A percentile compares a stretch with the other conserved stretches of the same genome.
These are phyloP conservation scores for Bombycilla garrulus DNA, from an alignment of 2,113 vertebrate genomes.

Conservation along the genomic window DNA sequence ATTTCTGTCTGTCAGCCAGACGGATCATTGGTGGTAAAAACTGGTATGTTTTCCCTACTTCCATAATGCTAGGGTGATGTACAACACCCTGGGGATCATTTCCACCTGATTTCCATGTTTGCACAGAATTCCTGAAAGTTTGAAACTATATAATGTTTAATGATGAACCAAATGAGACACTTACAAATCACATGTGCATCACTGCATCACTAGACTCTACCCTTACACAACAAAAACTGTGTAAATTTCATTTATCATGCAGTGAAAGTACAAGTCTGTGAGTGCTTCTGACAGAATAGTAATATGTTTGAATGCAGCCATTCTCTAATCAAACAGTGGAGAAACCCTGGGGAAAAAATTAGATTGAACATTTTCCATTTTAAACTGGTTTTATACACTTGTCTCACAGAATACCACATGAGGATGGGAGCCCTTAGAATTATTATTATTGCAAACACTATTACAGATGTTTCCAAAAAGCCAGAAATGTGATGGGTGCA, in stretches of 20 bases:
- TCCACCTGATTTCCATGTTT: not conserved
- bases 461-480: slow-evolving; percentile 4
- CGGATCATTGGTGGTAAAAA: not conserved
- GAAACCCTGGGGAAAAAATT: slow-evolving; percentile 26
- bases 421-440: not conserved
- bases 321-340: slow-evolving; percentile 50
- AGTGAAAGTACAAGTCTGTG: slow-evolving; percentile 19
- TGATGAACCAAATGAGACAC: slow-evolving; percentile 5
- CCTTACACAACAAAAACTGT: not conserved
- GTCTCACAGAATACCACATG: not conserved
- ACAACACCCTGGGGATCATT: not conserved
- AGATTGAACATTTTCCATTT: slow-evolving; percentile 43
- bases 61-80: not conserved
- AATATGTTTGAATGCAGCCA: slow-evolving; percentile 18
- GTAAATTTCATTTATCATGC: slow-evolving; percentile 48
- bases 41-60: not conserved
- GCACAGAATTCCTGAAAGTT: not conserved
- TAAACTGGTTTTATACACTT: slow-evolving; percentile 32
- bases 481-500: not conserved
- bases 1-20: not conserved
- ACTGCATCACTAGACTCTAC: not conserved
- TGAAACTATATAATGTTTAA: not conserved
- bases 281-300: not conserved
- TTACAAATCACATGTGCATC: not conserved
- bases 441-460: not conserved